These are phyloP conservation scores for Macrophya alboannulata DNA, from an alignment of 2,888 invertebrate genomes.

Conservation along the genomic window DNA sequence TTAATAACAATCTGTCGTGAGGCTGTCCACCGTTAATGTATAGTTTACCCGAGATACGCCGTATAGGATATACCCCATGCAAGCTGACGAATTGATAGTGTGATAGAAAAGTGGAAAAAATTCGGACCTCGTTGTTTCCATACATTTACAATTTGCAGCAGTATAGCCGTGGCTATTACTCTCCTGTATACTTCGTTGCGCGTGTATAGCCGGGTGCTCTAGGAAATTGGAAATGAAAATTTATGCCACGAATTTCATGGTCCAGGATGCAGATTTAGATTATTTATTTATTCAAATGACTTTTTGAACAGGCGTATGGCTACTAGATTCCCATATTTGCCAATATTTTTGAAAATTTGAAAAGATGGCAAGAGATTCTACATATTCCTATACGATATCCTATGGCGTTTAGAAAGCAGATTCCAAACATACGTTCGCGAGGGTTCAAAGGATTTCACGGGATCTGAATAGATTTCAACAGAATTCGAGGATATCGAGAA, in stretches of 20 bases:
- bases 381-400: too few relatives aligned
- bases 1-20: conserved; percentile 52
- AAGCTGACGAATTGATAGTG: background rate
- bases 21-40: conserved; percentile 29
- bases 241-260: background rate
- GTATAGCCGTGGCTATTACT: too few relatives aligned
- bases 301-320: too few relatives aligned
- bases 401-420: too few relatives aligned
- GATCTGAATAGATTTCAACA: background rate
- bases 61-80: background rate
- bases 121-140: background rate
- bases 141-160: background rate
- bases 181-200: background rate
- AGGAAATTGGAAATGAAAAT: background rate
- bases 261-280: too few relatives aligned
- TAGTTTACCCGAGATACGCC: conserved; percentile 28
- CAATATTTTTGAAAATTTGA: too few relatives aligned
- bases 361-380: too few relatives aligned
- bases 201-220: background rate
- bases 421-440: too few relatives aligned
- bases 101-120: background rate
- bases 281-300: too few relatives aligned
- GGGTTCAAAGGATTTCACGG: background rate
- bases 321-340: too few relatives aligned
- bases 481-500: background rate